Evolutionary conservation across 2,113 vertebrate species (phyloP), one percentile per base, ranked within the genome.

Genomic region (Aleadryas rufinucha): DNA sequence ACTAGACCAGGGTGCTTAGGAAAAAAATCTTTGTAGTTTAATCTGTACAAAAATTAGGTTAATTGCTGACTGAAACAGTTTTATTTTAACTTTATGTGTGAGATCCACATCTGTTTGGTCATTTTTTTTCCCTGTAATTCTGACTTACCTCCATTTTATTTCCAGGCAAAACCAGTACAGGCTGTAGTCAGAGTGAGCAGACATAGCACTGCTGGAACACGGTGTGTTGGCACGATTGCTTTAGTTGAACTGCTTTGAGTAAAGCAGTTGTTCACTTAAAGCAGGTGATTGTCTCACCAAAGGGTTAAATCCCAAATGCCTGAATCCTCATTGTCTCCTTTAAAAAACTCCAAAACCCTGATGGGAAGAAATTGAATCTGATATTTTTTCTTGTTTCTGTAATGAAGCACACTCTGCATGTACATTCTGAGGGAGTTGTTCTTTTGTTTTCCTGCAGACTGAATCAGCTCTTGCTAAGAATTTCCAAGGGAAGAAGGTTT

Each of bases 401-500:
- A 70, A 41, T 20, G 49, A 74, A 94, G 87, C 63, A 42, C 42
- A 9, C 9, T 45, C 57, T 37, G 15, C 76, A 57, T 65, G 74
- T 64, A 39, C 18, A 11, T 92, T 94, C 85, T 95, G 26, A 95
- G 47, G 76, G 79, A 74, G 54, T 54, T 83, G 24, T 70, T 96
- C 94, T 76, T 94, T 66, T 96, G 89, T 96, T 96, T 96, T 93
- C 94, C 97, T 97, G 71, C 96, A 99, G 98, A 97, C 98, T 95
- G 98, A 98, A 97, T 97, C 98, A 89, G 95, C 97, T 75, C 98
- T 98, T 91, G 97, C 98, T 44, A 98, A 98, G 97, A 98, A 97
- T 95, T 98, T 98, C 89, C 98, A 98, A 92, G 98, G 97, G 27
- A 98, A 98, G 90, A 98, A 98, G 84, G 96, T 99, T 82, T 98